Conservation (phyloP, 2,888 invertebrate species). For the Caenorhabditis imperialis region DNA sequence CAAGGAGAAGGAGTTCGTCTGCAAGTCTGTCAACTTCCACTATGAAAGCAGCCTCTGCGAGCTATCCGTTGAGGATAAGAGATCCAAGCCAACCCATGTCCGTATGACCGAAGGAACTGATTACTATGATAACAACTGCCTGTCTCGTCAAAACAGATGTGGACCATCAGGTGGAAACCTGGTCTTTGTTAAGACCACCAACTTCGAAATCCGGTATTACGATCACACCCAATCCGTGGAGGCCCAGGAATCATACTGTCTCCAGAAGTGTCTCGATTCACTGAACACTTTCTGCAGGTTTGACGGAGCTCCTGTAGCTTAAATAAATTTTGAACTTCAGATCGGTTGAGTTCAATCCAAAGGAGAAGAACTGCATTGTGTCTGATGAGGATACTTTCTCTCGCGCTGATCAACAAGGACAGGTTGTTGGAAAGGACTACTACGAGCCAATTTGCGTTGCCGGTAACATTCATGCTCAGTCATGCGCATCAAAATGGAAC, state of each 20-base stretch:
- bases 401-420: constrained; percentile 78
- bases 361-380: constrained; percentile 78
- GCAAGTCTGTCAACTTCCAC: constrained; percentile 81
- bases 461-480: constrained; percentile 62
- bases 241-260: constrained; percentile 77
- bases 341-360: constrained; percentile 77
- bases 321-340: constrained; percentile 30
- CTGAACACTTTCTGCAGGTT: constrained; percentile 78
- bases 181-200: constrained; percentile 78
- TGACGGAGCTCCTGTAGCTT: neutral
- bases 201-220: constrained; percentile 78
- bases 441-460: constrained; percentile 78
- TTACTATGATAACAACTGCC: constrained; percentile 82
- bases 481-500: neutral
- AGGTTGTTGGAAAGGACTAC: constrained; percentile 77
- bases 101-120: constrained; percentile 80
- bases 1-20: constrained; percentile 80
- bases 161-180: constrained; percentile 78
- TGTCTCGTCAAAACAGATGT: constrained; percentile 79
- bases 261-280: constrained; percentile 78
- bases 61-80: constrained; percentile 80
- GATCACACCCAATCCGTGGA: constrained; percentile 78
- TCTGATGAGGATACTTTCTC: constrained; percentile 78
- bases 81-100: constrained; percentile 80
- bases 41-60: constrained; percentile 79